Percentiles rank a stretch among this genome's conserved stretches.
Evolutionary conservation across 2,113 vertebrate genomes (phyloP).

Genomic region (Syngnathoides biaculeatus): DNA sequence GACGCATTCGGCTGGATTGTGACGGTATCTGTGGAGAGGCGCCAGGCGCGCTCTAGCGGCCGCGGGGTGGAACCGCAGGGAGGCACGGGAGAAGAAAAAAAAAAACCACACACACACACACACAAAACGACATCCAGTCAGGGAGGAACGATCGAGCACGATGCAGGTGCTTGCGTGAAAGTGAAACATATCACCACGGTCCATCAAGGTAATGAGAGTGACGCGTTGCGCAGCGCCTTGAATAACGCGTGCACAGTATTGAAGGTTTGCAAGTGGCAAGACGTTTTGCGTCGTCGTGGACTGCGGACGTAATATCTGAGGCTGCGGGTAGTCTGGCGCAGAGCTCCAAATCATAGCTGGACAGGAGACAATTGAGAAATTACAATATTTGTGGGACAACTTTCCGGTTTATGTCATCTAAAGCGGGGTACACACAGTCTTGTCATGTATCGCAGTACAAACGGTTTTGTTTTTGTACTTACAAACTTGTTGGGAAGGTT

Average conservation of each 20-base stretch:
- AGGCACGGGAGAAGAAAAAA: constrained; percentile 1
- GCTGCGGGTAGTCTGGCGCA: constrained; percentile 29
- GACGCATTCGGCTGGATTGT: constrained; percentile 70
- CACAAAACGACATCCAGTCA: constrained; percentile 33
- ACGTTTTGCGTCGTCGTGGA: constrained; percentile 40
- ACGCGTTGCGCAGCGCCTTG: constrained; percentile 7
- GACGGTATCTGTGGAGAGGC: constrained; percentile 52
- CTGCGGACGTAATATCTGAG: constrained; percentile 51
- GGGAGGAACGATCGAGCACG: constrained; percentile 60
- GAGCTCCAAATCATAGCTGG: constrained; percentile 32
- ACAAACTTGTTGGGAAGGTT: too few relatives aligned
- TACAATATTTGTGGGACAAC: constrained; percentile 3
- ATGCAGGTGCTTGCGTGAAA: constrained; percentile 38
- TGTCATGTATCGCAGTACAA: too few relatives aligned
- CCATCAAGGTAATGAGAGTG: constrained; percentile 42
- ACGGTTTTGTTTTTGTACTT: too few relatives aligned
- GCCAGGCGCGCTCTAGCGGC: constrained; percentile 52
- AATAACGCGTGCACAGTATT: too few relatives aligned
- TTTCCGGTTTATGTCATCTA: not conserved
- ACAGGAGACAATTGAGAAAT: constrained; percentile 1
- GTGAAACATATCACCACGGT: constrained; percentile 26
- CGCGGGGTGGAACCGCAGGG: constrained; percentile 32
- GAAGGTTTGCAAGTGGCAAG: constrained; percentile 27
- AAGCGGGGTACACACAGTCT: not conserved
- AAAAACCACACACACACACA: too few relatives aligned